phyloP scores from a whole-genome alignment of 2,797 vertebrate species.

The Passerculus sandwichensis region DNA sequence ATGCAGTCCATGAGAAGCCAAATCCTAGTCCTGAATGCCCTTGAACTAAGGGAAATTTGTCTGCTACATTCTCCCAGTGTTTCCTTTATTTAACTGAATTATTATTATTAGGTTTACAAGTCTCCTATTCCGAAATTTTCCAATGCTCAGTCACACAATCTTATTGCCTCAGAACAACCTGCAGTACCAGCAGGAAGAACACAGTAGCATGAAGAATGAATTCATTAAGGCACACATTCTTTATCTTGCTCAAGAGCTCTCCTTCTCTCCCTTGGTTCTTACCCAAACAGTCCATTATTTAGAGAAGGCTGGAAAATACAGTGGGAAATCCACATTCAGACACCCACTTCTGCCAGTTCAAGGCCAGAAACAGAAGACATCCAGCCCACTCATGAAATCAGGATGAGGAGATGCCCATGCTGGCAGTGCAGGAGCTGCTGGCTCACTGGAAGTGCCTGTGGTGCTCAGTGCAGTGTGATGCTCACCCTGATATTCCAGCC shows the following conservation, averaged over 20 bases:
- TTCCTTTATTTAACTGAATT: neutral
- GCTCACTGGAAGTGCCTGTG: neutral
- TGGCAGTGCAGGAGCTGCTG: neutral
- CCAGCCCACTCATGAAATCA: no score
- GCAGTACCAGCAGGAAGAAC: neutral
- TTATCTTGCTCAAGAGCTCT: neutral
- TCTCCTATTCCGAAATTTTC: neutral
- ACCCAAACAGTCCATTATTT: neutral
- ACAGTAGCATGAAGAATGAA: neutral
- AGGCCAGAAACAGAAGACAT: neutral
- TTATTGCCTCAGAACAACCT: neutral
- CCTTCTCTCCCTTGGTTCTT: neutral
- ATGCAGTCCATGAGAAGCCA: neutral
- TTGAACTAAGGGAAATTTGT: neutral
- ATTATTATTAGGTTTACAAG: neutral
- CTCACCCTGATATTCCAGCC: no score
- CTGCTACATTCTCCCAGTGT: neutral
- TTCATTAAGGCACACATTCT: neutral
- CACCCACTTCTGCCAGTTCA: neutral
- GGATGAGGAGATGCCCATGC: neutral
- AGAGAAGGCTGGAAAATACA: neutral
- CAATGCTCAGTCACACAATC: neutral
- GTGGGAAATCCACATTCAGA: neutral
- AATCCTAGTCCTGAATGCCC: neutral
- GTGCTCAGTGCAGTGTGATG: accelerated